Evolutionary conservation across 2,888 invertebrate genomes (phyloP).

Genomic region (Trachelus tabidus): DNA sequence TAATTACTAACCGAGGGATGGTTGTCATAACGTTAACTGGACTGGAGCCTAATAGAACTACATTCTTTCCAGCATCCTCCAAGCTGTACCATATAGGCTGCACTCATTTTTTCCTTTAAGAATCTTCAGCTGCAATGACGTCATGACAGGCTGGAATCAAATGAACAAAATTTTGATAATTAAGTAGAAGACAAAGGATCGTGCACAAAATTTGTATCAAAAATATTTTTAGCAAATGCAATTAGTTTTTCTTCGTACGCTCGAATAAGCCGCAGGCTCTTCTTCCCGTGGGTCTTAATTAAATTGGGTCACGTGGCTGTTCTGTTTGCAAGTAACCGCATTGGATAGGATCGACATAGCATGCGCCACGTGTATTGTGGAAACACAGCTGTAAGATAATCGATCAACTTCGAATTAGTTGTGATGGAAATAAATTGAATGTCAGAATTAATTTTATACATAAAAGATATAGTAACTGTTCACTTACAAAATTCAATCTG

Average conservation of each 20-base stretch:
- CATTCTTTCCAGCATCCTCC: slow-evolving; percentile 11
- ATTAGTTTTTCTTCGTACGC: not conserved
- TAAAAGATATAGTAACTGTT: not conserved
- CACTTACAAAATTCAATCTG: not conserved
- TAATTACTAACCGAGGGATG: slow-evolving; percentile 51
- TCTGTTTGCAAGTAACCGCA: slow-evolving; percentile 7
- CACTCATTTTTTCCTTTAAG: not conserved
- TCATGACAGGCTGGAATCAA: slow-evolving; percentile 4
- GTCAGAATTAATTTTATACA: not conserved
- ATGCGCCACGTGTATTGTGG: slow-evolving; percentile 30
- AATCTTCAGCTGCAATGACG: not conserved
- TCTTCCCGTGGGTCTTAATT: slow-evolving; percentile 22
- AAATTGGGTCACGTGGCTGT: slow-evolving; percentile 36
- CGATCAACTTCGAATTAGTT: not conserved
- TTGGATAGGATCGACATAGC: slow-evolving; percentile 11
- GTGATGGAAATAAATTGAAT: not conserved
- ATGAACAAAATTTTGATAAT: not conserved
- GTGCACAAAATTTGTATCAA: not conserved
- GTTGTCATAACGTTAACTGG: slow-evolving; percentile 52
- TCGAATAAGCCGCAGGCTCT: not conserved
- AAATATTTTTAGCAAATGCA: not conserved
- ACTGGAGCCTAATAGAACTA: slow-evolving; percentile 32
- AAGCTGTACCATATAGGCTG: not conserved
- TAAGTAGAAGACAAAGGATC: not conserved
- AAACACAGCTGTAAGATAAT: slow-evolving; percentile 29